Evolutionary conservation across 2,797 vertebrate species (phyloP), one percentile per base, ranked within the genome.

Genomic region (Microhierax caerulescens): DNA sequence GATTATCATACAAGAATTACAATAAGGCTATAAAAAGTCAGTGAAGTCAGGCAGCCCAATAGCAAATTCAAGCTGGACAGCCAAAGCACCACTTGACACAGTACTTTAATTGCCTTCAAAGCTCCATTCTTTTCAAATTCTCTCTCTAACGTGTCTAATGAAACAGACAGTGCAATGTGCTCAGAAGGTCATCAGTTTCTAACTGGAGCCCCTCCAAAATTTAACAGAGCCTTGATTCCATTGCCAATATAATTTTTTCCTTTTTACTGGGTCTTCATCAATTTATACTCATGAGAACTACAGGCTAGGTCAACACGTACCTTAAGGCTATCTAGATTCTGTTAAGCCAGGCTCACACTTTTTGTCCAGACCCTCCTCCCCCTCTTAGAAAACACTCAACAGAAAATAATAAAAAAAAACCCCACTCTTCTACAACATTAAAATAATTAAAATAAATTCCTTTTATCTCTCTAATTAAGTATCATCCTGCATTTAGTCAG

Each of bases 361-460:
- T 89, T 89, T 92, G 39, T 45, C 68, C 70, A 94, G 92, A 92
- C 23, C 5, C 5, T 48, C 14, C 56, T 83, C 25, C 51, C 28
- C 25, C 27, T 65, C 51, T 67, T 82, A 69, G 51, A 77, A 87
- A 93, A 91, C 53, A 68, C 57, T 88, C 83, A 87, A 56, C 22
- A 87, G 68, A 85, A 95, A 83, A 88, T 20, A 4, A 27, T n/a
- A 68, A 88, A 67, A 79, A 59, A 67, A 83, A 47, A 5, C 2
- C 51, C 92, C 25, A 61, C 41, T 88, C 63, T 82, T 61, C n/a
- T 60, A 78, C 53, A 88, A 95, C 97, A 97, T 94, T 95, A 97
- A 98, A 98, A 97, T 93, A 97, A 98, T 97, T 93, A 93, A 97
- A 97, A 97, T 93, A 91, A 97, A 96, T 95, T 93, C 77, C 92